Base-by-base conservation (phyloP, 2,888 invertebrate species). In the Eulithis testata region DNA sequence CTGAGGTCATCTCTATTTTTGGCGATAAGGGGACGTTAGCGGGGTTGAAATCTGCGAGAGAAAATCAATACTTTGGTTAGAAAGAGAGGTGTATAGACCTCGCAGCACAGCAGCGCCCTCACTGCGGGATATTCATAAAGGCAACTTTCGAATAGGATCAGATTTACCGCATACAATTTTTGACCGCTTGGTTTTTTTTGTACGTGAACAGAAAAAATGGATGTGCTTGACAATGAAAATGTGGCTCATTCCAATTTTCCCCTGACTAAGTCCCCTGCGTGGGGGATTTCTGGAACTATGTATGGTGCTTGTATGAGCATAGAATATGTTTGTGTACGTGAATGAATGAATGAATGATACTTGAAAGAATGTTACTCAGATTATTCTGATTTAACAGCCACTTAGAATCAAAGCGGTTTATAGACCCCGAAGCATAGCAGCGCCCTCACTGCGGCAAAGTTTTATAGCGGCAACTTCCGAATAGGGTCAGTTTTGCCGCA, bases 31-130 rank as follows among this genome's bases (percentile, higher is more conserved):
- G 56, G 9, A 62, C n/a, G 51, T 45, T 44, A 3, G 62, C 56
- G 62, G 56, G 56, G 56, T 36, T 56, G 37, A 44, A 40, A 11
- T 36, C 7, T 2, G 31, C 61, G 37, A 51, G 56, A 36, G 45
- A 9, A 45, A 57, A 63, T 63, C 63, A 63, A 63, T 63, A 63
- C 63, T 47, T 12, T 8, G 36, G 51, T 44, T 11, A 51, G 51
- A 52, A 36, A 36, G 52, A 58, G 53, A 36, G 53, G 21, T 11
- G 21, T 31, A 49, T 21, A 11, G 31, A 44, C 6, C 27, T 3
- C 55, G 44, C 27, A 44, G n/a, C 11, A 27, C 11, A 52, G 31
- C 2, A 56, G 62, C 62, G 56, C 50, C 56, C 7, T 57, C 62
- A 51, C 14, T 37, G 37, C 44, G 62, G 51, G 45, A 36, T 50